These are phyloP conservation scores for Sanderia malayensis DNA, from an alignment of 30 jellyfish, hydroid and myxozoan species.

Conservation along the genomic window DNA sequence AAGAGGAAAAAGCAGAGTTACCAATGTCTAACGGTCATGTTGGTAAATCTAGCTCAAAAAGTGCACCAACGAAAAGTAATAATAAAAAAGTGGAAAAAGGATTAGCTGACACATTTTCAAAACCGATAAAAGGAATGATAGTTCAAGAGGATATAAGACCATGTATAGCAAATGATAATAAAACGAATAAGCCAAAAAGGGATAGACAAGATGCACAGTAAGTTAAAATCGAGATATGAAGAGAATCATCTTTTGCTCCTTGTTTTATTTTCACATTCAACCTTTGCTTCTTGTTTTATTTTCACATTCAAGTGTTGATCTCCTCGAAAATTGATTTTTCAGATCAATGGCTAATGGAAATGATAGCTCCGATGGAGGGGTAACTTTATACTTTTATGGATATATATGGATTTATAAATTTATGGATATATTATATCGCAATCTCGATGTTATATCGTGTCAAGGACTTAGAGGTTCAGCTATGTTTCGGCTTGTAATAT, in stretches of 20 bases:
- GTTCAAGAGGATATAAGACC: conserved; percentile 69
- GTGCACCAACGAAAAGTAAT: conserved; percentile 10
- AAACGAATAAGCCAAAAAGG: conserved; percentile 21
- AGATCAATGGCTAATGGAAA: conserved; percentile 20
- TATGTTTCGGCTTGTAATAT: too few species aligned
- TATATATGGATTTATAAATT: neutral
- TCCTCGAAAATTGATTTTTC: too few species aligned
- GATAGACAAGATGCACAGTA: conserved; percentile 31
- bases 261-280: too few species aligned
- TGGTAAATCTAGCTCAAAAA: conserved; percentile 18
- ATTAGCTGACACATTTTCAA: conserved; percentile 19
- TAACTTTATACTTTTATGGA: neutral
- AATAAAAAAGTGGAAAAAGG: conserved; percentile 5
- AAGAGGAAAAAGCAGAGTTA: conserved; percentile 19
- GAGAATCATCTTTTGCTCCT: too few species aligned
- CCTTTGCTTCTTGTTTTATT: too few species aligned
- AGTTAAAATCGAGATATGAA: too few species aligned
- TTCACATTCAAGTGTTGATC: too few species aligned
- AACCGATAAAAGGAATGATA: conserved; percentile 36
- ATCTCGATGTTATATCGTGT: too few species aligned
- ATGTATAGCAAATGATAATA: conserved; percentile 34
- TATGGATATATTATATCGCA: too few species aligned
- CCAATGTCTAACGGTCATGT: conserved; percentile 44
- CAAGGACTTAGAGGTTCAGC: too few species aligned
- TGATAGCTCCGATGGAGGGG: conserved; percentile 61